Evolutionary conservation across 1,140 invertebrate species (phyloP).

Genomic region (Caenorhabditis inopinata): DNA sequence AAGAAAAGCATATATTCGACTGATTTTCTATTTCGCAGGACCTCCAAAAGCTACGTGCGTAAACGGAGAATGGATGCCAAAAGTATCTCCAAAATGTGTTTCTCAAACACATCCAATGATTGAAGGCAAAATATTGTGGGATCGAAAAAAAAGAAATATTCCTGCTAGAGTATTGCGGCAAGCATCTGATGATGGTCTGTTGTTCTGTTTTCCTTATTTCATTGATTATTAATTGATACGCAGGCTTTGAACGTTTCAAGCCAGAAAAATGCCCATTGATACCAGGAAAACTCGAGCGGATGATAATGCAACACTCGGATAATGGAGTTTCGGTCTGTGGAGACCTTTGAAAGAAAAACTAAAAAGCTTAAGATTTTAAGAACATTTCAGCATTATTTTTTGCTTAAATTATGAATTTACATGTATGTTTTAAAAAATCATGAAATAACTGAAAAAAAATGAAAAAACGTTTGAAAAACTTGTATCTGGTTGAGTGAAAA

Average conservation of each 20-base stretch:
- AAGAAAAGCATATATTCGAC: too few relatives aligned
- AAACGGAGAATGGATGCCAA: constrained; percentile 82
- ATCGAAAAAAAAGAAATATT: constrained; percentile 43
- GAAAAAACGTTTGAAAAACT: too few relatives aligned
- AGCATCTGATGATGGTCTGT: neutral
- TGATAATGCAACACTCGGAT: neutral
- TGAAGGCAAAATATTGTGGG: constrained; percentile 51
- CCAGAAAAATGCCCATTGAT: neutral
- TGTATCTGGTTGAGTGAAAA: too few relatives aligned
- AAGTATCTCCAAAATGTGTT: constrained; percentile 67
- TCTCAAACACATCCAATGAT: constrained; percentile 54
- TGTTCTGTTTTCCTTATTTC: neutral
- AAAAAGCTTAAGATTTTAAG: too few relatives aligned
- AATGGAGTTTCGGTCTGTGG: constrained; percentile 9
- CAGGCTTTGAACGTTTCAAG: too few relatives aligned
- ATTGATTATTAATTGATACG: neutral
- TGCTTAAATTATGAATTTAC: too few relatives aligned
- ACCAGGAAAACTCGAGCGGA: neutral
- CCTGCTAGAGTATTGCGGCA: neutral
- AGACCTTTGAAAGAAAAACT: neutral
- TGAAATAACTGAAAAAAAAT: too few relatives aligned
- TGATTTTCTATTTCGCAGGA: constrained; percentile 68
- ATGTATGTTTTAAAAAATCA: too few relatives aligned
- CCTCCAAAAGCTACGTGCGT: constrained; percentile 89
- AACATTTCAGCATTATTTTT: too few relatives aligned